Evolutionary conservation across 2,888 invertebrate genomes (phyloP).

Genomic region (Lepeophtheirus nordmannii): DNA sequence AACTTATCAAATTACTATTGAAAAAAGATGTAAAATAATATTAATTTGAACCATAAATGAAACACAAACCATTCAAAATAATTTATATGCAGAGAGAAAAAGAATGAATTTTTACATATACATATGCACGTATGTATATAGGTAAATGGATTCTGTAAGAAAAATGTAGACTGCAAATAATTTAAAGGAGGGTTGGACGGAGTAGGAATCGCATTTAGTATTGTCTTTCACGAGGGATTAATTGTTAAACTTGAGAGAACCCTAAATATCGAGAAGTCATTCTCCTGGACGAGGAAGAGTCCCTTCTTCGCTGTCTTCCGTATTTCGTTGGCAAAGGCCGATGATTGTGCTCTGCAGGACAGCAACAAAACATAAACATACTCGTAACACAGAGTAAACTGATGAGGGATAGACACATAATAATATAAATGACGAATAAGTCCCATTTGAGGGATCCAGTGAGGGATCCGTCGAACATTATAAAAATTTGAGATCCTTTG

Average conservation of each 20-base stretch:
- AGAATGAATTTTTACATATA: too few species aligned
- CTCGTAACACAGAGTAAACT: not conserved
- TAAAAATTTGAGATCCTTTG: not conserved
- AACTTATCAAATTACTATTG: too few species aligned
- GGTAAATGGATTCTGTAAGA: too few species aligned
- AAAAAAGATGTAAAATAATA: too few species aligned
- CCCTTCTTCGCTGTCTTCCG: not conserved
- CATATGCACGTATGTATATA: too few species aligned
- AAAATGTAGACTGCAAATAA: too few species aligned
- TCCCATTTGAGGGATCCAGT: constrained; percentile 20
- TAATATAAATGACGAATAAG: constrained; percentile 10
- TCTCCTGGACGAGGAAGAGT: constrained; percentile 19
- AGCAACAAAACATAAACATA: constrained; percentile 13
- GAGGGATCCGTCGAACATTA: not conserved
- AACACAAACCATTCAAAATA: too few species aligned
- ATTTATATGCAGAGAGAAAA: too few species aligned
- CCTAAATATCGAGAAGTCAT: not conserved
- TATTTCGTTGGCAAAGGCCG: constrained; percentile 1
- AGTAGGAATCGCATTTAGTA: too few species aligned
- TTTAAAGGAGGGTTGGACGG: too few species aligned
- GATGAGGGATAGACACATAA: not conserved
- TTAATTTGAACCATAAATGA: too few species aligned
- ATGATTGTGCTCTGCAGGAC: constrained; percentile 12
- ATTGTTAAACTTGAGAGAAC: not conserved
- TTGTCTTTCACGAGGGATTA: too few species aligned